Base-by-base conservation (phyloP, 2,113 vertebrate species). In the Atherinomorus stipes region DNA sequence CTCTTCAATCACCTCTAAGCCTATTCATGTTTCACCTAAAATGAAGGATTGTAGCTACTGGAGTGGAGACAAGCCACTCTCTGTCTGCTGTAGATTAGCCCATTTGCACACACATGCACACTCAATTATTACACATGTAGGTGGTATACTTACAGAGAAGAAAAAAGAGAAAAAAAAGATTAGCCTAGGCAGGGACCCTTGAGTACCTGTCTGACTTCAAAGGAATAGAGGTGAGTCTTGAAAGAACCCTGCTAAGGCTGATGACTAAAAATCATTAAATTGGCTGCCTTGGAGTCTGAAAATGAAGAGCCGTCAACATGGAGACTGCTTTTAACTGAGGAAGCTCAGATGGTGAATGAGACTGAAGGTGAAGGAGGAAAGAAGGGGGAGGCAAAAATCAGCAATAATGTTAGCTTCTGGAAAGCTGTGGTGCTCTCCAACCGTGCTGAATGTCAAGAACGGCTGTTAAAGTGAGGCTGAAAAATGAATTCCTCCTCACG, bases 61-160 rank as follows among this genome's bases (percentile, higher is more conserved):
- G 69, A 80, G 88, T 83, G 64, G 53, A 82, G 87, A 87, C 83
- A 80, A 85, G 85, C 75, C 69, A 56, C 69, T 71, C 78, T 81
- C 81, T 91, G 87, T 68, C 72, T 71, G 58, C 42, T 65, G 78
- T 38, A 88, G 87, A 93, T 90, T 86, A 90, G 81, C 45, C 58
- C 42, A 49, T 50, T 59, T 23, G 7, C 70, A 37, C 71, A 49
- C 49, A 21, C 22, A 5, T 31, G 52, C 45, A 49, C 45, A 45
- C 47, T 40, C 64, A 78, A 47, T 71, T 71, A 67, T 58, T 44
- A 8, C 64, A 68, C 16, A 28, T 61, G 64, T 42, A 86, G 56
- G 62, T 81, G 74, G 59, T 64, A 80, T 25, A 74, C 56, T 49
- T 26, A 51, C 62, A 63, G 15, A 83, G 28, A 22, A 44, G 65